Evolutionary conservation across 1,140 invertebrate species (phyloP), one percentile per base, ranked within the genome.

Genomic region (Formica selysi): DNA sequence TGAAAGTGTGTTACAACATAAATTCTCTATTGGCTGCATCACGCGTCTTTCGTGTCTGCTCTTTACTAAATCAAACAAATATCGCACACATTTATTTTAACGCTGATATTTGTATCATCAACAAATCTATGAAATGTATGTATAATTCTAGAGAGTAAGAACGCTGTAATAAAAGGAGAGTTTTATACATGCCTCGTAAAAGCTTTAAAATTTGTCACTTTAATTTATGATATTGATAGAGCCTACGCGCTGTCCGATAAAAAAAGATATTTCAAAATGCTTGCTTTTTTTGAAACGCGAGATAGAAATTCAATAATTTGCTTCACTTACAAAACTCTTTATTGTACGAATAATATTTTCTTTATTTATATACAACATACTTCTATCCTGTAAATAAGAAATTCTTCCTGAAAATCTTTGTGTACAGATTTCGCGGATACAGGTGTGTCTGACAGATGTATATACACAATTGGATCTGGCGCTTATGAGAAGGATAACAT

Each of bases 41-140:
- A 10, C 61, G 32, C 44, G 19, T 26, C 10, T 19, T 29, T 41
- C 38, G 41, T 61, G 41, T 67, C 16, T 36, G 41, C 65, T 51
- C 36, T 51, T 79, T 32, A 32, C 11, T 11, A 36, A 48, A 80
- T 80, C 36, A 71, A 80, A 71, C 41, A 44, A 71, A 71, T 80
- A 38, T 70, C 29, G 10, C 10, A 11, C 8, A 57, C 16, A n/a
- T 57, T 22, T n/a, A 41, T 80, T 10, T 51, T 7, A 48, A 44
- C 32, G 16, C 13, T 36, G 44, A 70, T 32, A 29, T 11, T 70
- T 36, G 10, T 22, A 29, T 11, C 16, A 71, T 41, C 22, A 54
- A 38, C 16, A 13, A 22, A 13, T 19, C 22, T 5, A 11, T 29
- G 48, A 59, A 70, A 54, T 26, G 22, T 38, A 32, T 7, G 1